phyloP scores from a whole-genome alignment of 1,140 invertebrate species.

The Pseudomyrmex pallidus region DNA sequence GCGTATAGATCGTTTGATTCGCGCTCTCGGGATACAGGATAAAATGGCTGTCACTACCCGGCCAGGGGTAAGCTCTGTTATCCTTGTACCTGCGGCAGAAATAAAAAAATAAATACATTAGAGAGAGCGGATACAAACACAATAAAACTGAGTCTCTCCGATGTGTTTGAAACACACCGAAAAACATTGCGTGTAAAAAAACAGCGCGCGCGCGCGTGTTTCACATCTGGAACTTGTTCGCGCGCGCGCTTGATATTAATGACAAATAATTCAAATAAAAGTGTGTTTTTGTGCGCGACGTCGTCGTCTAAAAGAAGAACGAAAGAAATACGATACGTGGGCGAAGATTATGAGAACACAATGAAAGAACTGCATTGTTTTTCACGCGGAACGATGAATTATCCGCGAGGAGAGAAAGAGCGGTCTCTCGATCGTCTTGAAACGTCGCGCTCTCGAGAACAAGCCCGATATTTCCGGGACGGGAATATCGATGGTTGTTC shows the following conservation, averaged over 20 bases:
- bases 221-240: no score
- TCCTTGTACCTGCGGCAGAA: conserved; percentile 90
- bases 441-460: conserved; percentile 51
- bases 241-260: no score
- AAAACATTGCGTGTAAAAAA: no score
- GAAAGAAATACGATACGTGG: neutral
- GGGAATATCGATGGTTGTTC: conserved; percentile 59
- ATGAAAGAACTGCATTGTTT: conserved; percentile 1
- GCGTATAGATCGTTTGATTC: conserved; percentile 92
- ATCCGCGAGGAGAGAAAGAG: neutral
- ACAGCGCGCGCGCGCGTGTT: no score
- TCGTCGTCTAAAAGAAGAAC: neutral
- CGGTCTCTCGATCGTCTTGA: conserved; percentile 37
- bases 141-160: no score
- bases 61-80: conserved; percentile 91
- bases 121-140: no score
- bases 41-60: conserved; percentile 88
- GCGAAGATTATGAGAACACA: conserved; percentile 1
- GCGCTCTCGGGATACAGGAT: conserved; percentile 91
- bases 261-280: no score
- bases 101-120: conserved; percentile 21
- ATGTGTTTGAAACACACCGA: no score
- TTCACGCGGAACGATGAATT: conserved; percentile 37
- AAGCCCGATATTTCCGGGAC: conserved; percentile 57
- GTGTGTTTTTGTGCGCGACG: no score